Evolutionary conservation across 2,797 vertebrate genomes (phyloP).

Genomic region (Galaxias olidus): DNA sequence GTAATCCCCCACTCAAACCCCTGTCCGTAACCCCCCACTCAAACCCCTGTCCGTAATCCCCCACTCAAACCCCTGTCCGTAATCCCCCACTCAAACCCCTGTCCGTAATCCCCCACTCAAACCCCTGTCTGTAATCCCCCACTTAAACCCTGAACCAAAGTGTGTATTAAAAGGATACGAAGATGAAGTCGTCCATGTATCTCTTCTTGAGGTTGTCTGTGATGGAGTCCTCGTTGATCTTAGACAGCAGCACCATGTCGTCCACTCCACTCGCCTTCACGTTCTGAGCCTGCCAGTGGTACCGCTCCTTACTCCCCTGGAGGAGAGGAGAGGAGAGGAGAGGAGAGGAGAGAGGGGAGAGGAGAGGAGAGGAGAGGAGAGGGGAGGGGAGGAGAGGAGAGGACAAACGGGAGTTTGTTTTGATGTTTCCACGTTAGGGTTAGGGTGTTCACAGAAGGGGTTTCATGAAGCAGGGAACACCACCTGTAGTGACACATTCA

Average conservation of each 20-base stretch:
- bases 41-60: too few species aligned
- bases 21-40: too few species aligned
- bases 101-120: too few species aligned
- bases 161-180: conserved; percentile 68
- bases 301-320: conserved; percentile 84
- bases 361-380: background rate
- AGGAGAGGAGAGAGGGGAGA: background rate
- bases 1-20: too few species aligned
- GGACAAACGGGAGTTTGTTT: background rate
- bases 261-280: conserved; percentile 84
- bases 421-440: background rate
- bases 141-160: background rate
- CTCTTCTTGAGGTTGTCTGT: conserved; percentile 85
- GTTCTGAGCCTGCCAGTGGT: conserved; percentile 85
- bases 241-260: conserved; percentile 85
- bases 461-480: too few species aligned
- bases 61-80: background rate
- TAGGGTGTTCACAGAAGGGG: too few species aligned
- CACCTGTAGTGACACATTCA: too few species aligned
- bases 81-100: too few species aligned
- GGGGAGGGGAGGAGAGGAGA: background rate
- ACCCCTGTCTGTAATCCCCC: too few species aligned
- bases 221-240: conserved; percentile 84
- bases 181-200: conserved; percentile 84
- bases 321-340: background rate